phyloP scores from a whole-genome alignment of 2,888 invertebrate species.

The Eledone cirrhosa region DNA sequence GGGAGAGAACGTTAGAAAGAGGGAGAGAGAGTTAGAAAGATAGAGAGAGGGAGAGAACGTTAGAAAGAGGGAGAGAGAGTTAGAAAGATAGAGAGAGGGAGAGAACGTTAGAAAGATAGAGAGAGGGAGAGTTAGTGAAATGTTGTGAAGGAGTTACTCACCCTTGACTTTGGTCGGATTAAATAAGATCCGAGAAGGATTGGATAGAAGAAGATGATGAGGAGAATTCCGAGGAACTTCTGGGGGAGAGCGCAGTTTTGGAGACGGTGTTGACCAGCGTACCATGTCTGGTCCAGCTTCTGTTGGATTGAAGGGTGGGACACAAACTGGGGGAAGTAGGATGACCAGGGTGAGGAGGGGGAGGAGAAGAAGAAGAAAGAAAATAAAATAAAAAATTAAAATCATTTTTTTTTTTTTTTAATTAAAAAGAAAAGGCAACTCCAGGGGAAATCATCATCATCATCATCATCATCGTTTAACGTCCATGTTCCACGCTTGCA shows the following conservation, averaged over 20 bases:
- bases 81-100: too few relatives aligned
- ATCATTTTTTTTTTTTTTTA: background rate
- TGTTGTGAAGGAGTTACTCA: conserved; percentile 36
- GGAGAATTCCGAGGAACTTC: conserved; percentile 42
- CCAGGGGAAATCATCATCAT: too few relatives aligned
- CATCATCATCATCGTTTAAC: too few relatives aligned
- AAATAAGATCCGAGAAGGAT: conserved; percentile 57
- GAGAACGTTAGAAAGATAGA: too few relatives aligned
- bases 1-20: too few relatives aligned
- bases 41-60: too few relatives aligned
- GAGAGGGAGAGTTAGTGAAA: too few relatives aligned
- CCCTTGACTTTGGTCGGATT: conserved; percentile 55
- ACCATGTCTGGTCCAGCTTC: conserved; percentile 62
- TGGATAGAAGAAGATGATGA: conserved; percentile 57
- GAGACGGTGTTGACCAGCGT: conserved; percentile 55
- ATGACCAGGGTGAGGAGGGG: too few relatives aligned
- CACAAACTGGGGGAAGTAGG: conserved; percentile 55
- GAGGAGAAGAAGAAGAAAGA: too few relatives aligned
- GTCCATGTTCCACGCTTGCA: too few relatives aligned
- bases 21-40: too few relatives aligned
- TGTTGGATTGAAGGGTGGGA: conserved; percentile 65
- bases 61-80: too few relatives aligned
- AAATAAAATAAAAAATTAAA: conserved; percentile 23
- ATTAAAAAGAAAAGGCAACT: background rate
- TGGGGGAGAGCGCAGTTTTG: conserved; percentile 47